Evolutionary conservation across 2,797 vertebrate genomes (phyloP).

Genomic region (Ctenosaura bakeri): DNA sequence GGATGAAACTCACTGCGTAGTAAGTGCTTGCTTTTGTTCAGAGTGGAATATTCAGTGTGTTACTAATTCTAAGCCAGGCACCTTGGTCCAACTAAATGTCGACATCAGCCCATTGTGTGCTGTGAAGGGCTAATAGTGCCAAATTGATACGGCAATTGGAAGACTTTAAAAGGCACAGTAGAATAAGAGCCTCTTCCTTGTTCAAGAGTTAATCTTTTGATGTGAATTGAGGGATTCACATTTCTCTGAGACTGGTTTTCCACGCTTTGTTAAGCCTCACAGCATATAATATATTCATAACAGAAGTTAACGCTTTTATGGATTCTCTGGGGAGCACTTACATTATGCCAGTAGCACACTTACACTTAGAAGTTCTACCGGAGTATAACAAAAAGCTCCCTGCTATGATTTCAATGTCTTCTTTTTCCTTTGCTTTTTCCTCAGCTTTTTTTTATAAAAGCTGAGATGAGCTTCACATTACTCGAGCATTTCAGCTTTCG

Average conservation of each 20-base stretch:
- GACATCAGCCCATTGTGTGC: not conserved
- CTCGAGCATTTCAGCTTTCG: constrained; percentile 1
- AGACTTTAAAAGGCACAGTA: not conserved
- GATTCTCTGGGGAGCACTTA: not conserved
- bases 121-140: not conserved
- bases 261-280: not conserved
- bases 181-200: not conserved
- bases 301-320: constrained; percentile 38
- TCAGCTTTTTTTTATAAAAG: not conserved
- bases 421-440: not conserved
- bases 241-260: constrained; percentile 50
- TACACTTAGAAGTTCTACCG: constrained; percentile 18
- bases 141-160: not conserved
- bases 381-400: constrained; percentile 1
- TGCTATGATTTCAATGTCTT: not conserved
- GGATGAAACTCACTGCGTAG: too few species aligned
- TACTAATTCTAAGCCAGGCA: not conserved
- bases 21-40: not conserved
- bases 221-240: constrained; percentile 13
- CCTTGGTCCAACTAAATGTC: not conserved
- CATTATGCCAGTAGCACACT: constrained; percentile 1
- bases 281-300: not conserved
- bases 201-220: constrained; percentile 25
- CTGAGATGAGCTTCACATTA: not conserved
- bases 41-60: not conserved